phyloP scores from a whole-genome alignment of 1,140 invertebrate species.

The Lepidotrigona ventralis region DNA sequence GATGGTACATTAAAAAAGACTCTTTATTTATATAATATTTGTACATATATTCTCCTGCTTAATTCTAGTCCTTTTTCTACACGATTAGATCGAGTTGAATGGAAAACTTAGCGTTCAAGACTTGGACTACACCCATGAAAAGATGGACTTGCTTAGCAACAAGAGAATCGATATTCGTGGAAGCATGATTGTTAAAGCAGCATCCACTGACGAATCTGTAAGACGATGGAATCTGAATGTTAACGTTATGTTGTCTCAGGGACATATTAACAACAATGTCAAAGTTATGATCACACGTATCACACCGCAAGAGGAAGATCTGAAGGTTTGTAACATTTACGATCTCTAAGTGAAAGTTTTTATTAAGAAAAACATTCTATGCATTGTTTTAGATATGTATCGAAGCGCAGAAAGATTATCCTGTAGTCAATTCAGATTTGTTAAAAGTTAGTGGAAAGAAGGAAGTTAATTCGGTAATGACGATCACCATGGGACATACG shows the following conservation, averaged over 20 bases:
- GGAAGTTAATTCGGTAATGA: constrained; percentile 66
- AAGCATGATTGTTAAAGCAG: constrained; percentile 60
- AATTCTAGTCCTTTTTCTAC: background rate
- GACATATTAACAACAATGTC: constrained; percentile 64
- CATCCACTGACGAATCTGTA: constrained; percentile 53
- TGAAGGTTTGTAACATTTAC: constrained; percentile 54
- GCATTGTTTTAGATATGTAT: constrained; percentile 70
- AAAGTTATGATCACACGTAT: constrained; percentile 69
- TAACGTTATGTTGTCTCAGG: constrained; percentile 64
- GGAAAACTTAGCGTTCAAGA: constrained; percentile 53
- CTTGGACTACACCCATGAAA: constrained; percentile 15
- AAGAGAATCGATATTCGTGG: constrained; percentile 60
- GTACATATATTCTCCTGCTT: background rate
- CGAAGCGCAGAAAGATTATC: constrained; percentile 69
- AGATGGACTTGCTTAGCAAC: constrained; percentile 30
- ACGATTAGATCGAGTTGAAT: constrained; percentile 61
- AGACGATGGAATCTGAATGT: constrained; percentile 72
- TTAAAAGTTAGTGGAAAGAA: constrained; percentile 58
- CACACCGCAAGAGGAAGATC: constrained; percentile 69
- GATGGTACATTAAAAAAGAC: constrained; percentile 44
- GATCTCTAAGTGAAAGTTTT: background rate
- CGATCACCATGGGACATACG: constrained; percentile 67
- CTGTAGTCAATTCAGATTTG: constrained; percentile 41
- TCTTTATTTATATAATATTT: no score
- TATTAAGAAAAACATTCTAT: background rate